phyloP scores from a whole-genome alignment of 2,888 invertebrate genomes.

The Meloe dianella region DNA sequence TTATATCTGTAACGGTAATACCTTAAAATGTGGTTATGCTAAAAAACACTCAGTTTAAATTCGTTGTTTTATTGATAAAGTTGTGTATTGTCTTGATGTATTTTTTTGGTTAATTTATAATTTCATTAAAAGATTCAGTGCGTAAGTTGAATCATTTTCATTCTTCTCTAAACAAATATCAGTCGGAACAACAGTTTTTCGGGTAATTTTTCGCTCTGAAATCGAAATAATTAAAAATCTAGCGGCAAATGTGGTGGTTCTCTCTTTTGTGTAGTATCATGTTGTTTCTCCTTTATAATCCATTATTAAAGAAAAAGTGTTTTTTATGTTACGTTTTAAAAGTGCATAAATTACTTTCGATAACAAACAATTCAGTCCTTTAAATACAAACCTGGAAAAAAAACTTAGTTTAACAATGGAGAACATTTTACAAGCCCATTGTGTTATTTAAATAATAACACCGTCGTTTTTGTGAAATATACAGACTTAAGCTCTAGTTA shows the following conservation, averaged over 20 bases:
- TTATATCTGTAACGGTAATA: conserved; percentile 51
- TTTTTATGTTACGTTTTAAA: background rate
- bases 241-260: background rate
- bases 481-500: too few relatives aligned
- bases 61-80: conserved; percentile 38
- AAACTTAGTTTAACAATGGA: background rate
- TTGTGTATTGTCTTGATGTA: conserved; percentile 29
- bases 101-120: background rate
- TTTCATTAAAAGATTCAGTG: conserved; percentile 15
- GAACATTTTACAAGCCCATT: background rate
- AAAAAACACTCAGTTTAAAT: conserved; percentile 43
- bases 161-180: background rate
- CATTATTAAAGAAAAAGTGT: background rate
- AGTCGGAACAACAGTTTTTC: background rate
- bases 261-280: background rate
- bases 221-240: background rate
- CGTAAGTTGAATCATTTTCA: conserved; percentile 5
- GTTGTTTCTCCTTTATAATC: background rate
- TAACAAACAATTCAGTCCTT: too few relatives aligned
- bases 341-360: background rate
- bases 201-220: background rate
- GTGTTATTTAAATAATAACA: background rate
- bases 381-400: too few relatives aligned
- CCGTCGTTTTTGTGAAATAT: too few relatives aligned
- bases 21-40: conserved; percentile 45